phyloP scores from a whole-genome alignment of 2,113 vertebrate genomes.

The Petrocephalus microphthalmus region DNA sequence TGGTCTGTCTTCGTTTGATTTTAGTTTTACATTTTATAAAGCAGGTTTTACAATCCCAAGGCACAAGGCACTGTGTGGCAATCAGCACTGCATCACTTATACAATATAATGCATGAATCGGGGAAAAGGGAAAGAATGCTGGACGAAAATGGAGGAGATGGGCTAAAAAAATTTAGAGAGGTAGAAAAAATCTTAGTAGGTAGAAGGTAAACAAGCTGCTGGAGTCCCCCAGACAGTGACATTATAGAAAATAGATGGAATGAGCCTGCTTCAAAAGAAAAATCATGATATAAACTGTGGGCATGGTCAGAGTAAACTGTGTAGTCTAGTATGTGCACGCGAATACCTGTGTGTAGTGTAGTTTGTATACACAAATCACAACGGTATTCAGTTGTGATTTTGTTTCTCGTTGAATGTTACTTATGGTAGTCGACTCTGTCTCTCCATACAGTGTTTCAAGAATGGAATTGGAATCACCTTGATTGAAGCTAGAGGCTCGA shows the following conservation, averaged over 20 bases:
- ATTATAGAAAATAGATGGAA: not conserved
- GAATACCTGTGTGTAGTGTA: not conserved
- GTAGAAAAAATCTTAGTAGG: not conserved
- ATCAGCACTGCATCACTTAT: not conserved
- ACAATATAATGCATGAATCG: not conserved
- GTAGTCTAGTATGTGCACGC: not conserved
- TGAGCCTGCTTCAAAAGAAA: not conserved
- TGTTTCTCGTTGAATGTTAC: not conserved
- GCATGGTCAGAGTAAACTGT: not conserved
- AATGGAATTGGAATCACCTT: conserved; percentile 83
- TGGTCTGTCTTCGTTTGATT: not conserved
- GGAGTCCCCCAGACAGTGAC: not conserved
- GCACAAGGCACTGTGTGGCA: not conserved
- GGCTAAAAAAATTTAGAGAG: not conserved
- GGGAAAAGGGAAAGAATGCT: not conserved
- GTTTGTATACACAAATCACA: not conserved
- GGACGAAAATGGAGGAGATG: not conserved
- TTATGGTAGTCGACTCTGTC: not conserved
- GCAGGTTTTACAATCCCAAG: not conserved
- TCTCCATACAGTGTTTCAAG: conserved; percentile 74
- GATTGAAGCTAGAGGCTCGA: conserved; percentile 81
- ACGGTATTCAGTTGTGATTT: not conserved
- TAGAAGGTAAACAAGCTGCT: not conserved
- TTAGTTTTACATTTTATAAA: not conserved
- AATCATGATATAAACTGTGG: not conserved